phyloP scores from a whole-genome alignment of 1,140 invertebrate species.

The Probaryconus sp. region DNA sequence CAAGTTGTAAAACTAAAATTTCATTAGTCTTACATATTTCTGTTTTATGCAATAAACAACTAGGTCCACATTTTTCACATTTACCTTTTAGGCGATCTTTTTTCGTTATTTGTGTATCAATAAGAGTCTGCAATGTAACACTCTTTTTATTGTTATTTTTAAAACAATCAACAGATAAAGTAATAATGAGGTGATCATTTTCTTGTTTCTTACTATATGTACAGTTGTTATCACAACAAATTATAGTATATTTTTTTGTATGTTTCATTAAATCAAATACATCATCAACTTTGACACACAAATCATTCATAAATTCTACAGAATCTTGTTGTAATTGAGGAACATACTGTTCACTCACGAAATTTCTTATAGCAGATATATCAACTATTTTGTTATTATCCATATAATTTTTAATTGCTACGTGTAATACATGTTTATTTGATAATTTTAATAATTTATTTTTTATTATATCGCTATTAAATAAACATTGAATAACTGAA shows the following conservation, averaged over 20 bases:
- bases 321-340: neutral
- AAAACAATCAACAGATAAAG: constrained; percentile 1
- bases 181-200: neutral
- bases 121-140: neutral
- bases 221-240: constrained; percentile 3
- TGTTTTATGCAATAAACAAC: constrained; percentile 5
- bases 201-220: neutral
- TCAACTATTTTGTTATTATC: neutral
- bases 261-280: neutral
- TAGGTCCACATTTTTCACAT: constrained; percentile 12
- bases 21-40: neutral
- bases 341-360: neutral
- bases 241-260: neutral
- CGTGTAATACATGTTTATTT: neutral
- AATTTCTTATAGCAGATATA: neutral
- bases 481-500: constrained; percentile 18
- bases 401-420: neutral
- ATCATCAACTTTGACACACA: neutral
- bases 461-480: neutral
- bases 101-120: constrained; percentile 7
- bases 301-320: constrained; percentile 1
- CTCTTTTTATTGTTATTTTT: neutral
- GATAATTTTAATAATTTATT: constrained; percentile 6
- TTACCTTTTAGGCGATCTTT: constrained; percentile 6
- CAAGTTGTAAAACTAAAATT: constrained; percentile 12